These are phyloP conservation scores for Passer montanus DNA, from an alignment of 2,113 vertebrate genomes.

Conservation along the genomic window DNA sequence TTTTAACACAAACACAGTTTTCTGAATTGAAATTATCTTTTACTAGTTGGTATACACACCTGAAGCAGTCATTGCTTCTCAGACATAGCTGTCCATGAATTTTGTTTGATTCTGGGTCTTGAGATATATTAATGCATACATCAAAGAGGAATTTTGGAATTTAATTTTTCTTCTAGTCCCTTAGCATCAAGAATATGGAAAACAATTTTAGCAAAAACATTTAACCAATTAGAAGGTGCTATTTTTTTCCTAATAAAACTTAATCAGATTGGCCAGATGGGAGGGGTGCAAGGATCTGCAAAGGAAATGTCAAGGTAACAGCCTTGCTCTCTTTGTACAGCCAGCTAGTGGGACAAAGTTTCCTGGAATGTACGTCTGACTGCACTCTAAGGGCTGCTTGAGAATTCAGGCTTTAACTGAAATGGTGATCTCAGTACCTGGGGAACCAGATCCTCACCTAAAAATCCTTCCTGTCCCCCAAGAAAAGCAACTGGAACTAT, in stretches of 20 bases:
- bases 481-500: not conserved
- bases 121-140: not conserved
- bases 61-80: not conserved
- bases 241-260: not conserved
- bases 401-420: not conserved
- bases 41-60: not conserved
- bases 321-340: not conserved
- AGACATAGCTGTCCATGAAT: not conserved
- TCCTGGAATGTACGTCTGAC: not conserved
- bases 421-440: not conserved
- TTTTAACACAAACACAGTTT: not conserved
- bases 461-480: not conserved
- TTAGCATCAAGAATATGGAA: not conserved
- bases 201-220: not conserved
- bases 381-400: not conserved
- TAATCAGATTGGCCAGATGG: not conserved
- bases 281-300: not conserved
- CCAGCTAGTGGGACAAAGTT: not conserved
- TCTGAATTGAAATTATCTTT: not conserved
- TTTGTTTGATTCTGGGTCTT: not conserved
- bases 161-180: not conserved
- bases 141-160: not conserved
- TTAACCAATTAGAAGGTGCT: not conserved
- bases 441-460: not conserved
- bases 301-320: not conserved